phyloP scores from a whole-genome alignment of 1,140 invertebrate genomes.

The Arion vulgaris region DNA sequence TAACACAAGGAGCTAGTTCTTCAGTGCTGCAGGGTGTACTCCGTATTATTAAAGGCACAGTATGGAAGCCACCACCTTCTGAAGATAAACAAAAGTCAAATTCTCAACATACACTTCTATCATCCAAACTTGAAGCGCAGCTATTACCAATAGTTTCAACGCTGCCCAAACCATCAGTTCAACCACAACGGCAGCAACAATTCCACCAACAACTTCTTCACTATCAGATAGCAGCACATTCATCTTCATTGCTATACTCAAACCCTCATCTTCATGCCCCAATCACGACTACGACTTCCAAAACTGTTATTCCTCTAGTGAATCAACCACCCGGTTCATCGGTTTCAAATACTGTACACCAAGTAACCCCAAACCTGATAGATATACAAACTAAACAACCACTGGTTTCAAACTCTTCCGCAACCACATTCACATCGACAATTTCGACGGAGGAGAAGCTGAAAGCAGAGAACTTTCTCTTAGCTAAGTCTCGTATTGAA shows the following conservation, averaged over 20 bases:
- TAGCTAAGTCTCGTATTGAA: background rate
- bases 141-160: constrained; percentile 9
- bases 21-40: background rate
- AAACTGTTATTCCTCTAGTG: background rate
- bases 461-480: constrained; percentile 3
- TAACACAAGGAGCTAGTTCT: background rate
- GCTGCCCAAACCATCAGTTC: background rate
- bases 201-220: background rate
- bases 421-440: background rate
- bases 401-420: no score
- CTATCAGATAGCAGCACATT: background rate
- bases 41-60: background rate
- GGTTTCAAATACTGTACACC: background rate
- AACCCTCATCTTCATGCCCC: constrained; percentile 1
- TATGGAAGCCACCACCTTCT: background rate
- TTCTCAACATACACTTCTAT: background rate
- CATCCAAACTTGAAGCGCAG: background rate
- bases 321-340: background rate
- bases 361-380: background rate
- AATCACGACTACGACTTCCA: background rate
- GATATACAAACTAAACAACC: no score
- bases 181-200: background rate
- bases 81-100: background rate
- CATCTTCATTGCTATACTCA: background rate
- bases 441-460: background rate